Evolutionary conservation across 2,113 vertebrate species (phyloP), one percentile per base, ranked within the genome.

Genomic region (Sturnira hondurensis): DNA sequence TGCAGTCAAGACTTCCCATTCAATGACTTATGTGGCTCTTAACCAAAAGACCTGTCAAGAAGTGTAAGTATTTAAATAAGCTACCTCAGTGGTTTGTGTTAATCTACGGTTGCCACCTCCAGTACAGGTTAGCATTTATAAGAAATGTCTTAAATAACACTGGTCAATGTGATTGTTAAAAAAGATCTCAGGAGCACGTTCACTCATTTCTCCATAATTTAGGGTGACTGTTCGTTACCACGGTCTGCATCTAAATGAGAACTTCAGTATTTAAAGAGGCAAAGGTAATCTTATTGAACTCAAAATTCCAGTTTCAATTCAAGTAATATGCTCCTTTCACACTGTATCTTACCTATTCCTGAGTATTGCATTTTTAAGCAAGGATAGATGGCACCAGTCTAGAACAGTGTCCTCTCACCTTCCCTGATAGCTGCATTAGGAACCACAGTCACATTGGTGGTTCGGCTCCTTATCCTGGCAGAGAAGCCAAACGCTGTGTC

Each of bases 291-390:
- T 74, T 74, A 92, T 28, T 93, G 67, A 94, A 86, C 24, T 84
- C 38, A 74, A 41, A 14, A 14, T 76, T 68, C 90, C 94, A 88
- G 82, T 68, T 70, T 74, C 43, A 83, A 61, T 47, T 86, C 54
- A 96, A 77, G 38, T 31, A 73, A 71, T 47, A 76, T 1, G 65
- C 61, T 94, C 50, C 71, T 92, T 91, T 78, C 84, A 31, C 38
- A 70, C 38, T 24, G 58, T 41, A 92, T 92, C 47, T 88, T 31
- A 16, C 41, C 56, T 82, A 77, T 33, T 92, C 80, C 54, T 70
- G 52, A 85, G 90, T 88, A 85, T 70, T 67, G 31, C 38, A 13
- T 70, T 89, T 67, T 93, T 84, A 90, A 96, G 81, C 89, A 82
- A 92, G 38, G 52, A 43, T 33, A 24, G 88, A 68, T 36, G 54